phyloP scores from a whole-genome alignment of 2,888 invertebrate species.

The Graphium colonna region DNA sequence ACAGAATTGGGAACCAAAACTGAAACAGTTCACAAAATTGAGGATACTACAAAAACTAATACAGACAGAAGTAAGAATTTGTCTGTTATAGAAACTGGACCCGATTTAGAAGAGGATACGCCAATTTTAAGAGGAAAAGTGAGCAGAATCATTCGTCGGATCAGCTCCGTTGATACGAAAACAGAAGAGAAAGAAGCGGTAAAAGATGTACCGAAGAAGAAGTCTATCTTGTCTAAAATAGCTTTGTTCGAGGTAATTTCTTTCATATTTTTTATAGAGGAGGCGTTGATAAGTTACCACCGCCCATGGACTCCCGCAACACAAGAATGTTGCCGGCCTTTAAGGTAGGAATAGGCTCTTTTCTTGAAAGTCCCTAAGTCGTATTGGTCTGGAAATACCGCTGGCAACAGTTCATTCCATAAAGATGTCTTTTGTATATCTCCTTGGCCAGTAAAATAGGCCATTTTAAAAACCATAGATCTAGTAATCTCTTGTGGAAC shows the following conservation, averaged over 20 bases:
- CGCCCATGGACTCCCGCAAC: no score
- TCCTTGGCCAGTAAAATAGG: no score
- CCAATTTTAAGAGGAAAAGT: slow-evolving; percentile 53
- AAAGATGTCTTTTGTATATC: no score
- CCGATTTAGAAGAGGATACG: slow-evolving; percentile 31
- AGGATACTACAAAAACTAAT: background rate
- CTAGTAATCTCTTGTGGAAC: no score
- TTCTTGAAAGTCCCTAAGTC: no score
- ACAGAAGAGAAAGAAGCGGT: slow-evolving; percentile 31
- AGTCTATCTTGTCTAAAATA: slow-evolving; percentile 56
- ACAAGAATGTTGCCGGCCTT: no score
- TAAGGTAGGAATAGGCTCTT: no score
- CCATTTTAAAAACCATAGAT: no score
- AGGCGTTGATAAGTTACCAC: no score
- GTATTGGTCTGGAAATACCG: no score
- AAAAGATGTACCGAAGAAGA: slow-evolving; percentile 44
- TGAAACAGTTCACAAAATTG: background rate
- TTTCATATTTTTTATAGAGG: background rate
- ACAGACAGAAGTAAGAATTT: background rate
- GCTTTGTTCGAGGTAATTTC: slow-evolving; percentile 65
- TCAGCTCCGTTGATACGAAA: slow-evolving; percentile 33
- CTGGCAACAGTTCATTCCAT: no score
- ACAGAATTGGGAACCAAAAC: background rate
- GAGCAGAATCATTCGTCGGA: slow-evolving; percentile 41
- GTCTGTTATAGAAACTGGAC: background rate